These are phyloP conservation scores for Drosophila pseudoananassae DNA, from an alignment of 1,140 invertebrate species.

Conservation along the genomic window DNA sequence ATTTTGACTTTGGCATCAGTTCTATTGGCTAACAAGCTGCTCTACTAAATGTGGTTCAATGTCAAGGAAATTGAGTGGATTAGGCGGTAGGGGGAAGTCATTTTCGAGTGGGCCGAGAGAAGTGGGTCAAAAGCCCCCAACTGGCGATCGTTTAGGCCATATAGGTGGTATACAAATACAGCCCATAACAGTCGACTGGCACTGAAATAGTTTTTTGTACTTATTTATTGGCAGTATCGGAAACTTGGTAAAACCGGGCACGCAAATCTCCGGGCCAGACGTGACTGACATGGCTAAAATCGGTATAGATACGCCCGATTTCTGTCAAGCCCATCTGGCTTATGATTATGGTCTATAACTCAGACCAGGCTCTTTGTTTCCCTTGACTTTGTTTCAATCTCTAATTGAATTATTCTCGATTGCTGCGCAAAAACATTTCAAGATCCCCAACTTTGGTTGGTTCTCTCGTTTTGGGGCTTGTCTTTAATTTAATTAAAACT, in stretches of 20 bases:
- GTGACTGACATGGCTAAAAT: conserved; percentile 48
- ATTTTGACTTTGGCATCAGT: conserved; percentile 56
- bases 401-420: conserved; percentile 46
- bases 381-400: conserved; percentile 25
- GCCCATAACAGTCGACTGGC: conserved; percentile 34
- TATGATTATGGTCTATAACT: conserved; percentile 9
- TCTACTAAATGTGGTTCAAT: conserved; percentile 68
- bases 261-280: conserved; percentile 49
- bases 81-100: conserved; percentile 9
- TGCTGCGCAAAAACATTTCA: conserved; percentile 28
- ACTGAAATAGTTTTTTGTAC: conserved; percentile 47
- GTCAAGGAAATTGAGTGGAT: conserved; percentile 61
- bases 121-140: conserved; percentile 36
- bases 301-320: conserved; percentile 49
- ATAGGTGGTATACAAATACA: conserved; percentile 25
- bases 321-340: conserved; percentile 53
- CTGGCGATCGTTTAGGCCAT: conserved; percentile 38
- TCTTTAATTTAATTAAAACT: conserved; percentile 74
- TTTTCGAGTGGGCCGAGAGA: conserved; percentile 37
- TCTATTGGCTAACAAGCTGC: conserved; percentile 47
- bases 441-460: conserved; percentile 9
- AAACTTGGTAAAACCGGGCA: conserved; percentile 60
- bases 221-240: conserved; percentile 47
- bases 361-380: conserved; percentile 24
- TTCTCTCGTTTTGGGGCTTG: conserved; percentile 28